These are phyloP conservation scores for Mobula hypostoma DNA, from an alignment of 2,113 vertebrate species.

Conservation along the genomic window DNA sequence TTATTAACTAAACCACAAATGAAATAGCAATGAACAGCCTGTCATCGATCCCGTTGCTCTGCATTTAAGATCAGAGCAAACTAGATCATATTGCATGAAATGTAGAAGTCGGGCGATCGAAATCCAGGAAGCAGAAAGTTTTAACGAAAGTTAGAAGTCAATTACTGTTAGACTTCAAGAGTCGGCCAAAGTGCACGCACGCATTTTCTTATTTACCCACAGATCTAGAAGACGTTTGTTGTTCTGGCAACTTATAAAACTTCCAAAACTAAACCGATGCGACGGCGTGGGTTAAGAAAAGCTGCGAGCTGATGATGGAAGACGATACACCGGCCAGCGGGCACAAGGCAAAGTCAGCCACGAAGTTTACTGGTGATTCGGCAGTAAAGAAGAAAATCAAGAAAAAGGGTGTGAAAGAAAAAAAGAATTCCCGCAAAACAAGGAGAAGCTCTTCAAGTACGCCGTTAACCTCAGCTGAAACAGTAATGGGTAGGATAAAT, in stretches of 20 bases:
- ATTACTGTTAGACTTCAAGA: neutral
- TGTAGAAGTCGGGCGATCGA: no score
- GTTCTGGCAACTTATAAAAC: neutral
- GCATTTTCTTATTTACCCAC: neutral
- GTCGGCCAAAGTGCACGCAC: neutral
- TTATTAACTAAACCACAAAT: neutral
- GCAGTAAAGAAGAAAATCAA: conserved; percentile 45
- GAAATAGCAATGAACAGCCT: neutral
- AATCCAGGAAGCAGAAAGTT: neutral
- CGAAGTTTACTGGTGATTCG: neutral
- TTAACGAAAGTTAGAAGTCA: neutral
- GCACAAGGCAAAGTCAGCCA: neutral
- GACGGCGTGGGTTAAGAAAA: neutral
- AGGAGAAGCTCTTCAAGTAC: conserved; percentile 40
- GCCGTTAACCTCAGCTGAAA: conserved; percentile 43
- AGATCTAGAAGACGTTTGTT: no score
- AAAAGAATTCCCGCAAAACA: conserved; percentile 45
- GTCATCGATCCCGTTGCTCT: neutral
- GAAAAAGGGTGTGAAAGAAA: conserved; percentile 44
- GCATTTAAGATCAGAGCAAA: neutral
- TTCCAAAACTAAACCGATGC: neutral
- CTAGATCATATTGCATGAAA: neutral
- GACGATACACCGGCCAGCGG: neutral
- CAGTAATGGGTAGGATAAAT: conserved; percentile 44
- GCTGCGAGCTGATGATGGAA: neutral